These are phyloP conservation scores for Cliona cf. orientalis DNA, from an alignment of 37 sponge, comb jelly and placozoan genomes.

Conservation along the genomic window DNA sequence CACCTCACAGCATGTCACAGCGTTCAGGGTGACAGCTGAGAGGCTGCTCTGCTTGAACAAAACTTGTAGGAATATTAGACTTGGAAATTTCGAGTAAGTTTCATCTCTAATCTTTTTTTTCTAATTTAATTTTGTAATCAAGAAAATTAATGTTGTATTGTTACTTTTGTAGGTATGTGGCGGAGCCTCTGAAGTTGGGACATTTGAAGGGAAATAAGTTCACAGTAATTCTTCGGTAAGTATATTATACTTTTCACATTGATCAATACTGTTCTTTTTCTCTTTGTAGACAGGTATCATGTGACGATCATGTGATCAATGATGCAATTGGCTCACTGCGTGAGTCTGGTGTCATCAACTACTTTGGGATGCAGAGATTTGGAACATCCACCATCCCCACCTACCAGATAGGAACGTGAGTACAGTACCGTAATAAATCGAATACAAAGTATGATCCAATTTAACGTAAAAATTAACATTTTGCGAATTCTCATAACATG, in stretches of 20 bases:
- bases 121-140: too few relatives aligned
- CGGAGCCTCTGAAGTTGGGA: conserved; percentile 75
- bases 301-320: conserved; percentile 38
- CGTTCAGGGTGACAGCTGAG: conserved; percentile 72
- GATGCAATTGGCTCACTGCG: conserved; percentile 57
- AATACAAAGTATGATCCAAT: too few relatives aligned
- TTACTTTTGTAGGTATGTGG: conserved; percentile 51
- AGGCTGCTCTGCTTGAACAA: conserved; percentile 69
- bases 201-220: conserved; percentile 83
- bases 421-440: too few relatives aligned
- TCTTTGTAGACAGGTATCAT: conserved; percentile 72
- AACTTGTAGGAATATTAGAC: conserved; percentile 43
- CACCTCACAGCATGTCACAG: conserved; percentile 83
- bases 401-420: conserved; percentile 75
- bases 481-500: too few relatives aligned
- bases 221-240: conserved; percentile 78
- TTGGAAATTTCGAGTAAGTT: conserved; percentile 81
- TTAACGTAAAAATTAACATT: too few relatives aligned
- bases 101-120: too few relatives aligned
- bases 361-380: conserved; percentile 98
- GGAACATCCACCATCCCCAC: conserved; percentile 86
- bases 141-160: too few relatives aligned
- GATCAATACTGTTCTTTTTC: too few relatives aligned
- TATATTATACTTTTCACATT: neutral
- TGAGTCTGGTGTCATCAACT: conserved; percentile 91